Conservation (phyloP, 1,140 invertebrate genomes). For the Drosophila serrata region DNA sequence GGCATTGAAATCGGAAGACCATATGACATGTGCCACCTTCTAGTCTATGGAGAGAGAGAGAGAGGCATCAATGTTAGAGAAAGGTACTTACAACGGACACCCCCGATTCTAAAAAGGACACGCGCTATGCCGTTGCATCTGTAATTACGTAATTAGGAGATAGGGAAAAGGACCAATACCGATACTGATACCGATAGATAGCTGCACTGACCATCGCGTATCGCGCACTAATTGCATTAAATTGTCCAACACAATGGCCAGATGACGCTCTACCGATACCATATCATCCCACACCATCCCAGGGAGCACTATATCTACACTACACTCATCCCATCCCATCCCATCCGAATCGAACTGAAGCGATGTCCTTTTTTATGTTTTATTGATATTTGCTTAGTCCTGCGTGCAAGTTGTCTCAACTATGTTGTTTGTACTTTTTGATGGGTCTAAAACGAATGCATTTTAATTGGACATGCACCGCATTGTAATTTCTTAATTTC, state of each 20-base stretch:
- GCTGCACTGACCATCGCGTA: constrained; percentile 49
- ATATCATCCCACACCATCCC: constrained; percentile 16
- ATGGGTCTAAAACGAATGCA: constrained; percentile 37
- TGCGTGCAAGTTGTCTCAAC: constrained; percentile 60
- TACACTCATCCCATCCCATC: too few species aligned
- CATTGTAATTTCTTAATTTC: constrained; percentile 56
- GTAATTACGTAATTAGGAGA: constrained; percentile 77
- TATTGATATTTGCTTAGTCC: constrained; percentile 64
- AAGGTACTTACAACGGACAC: constrained; percentile 4
- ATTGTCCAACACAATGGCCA: constrained; percentile 67
- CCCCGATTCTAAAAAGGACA: constrained; percentile 37
- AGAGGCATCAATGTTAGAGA: constrained; percentile 1
- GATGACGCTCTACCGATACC: constrained; percentile 52
- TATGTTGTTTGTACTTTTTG: neutral
- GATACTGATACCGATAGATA: constrained; percentile 19
- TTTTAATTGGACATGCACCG: constrained; percentile 54
- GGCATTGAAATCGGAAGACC: constrained; percentile 13
- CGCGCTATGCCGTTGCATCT: constrained; percentile 55
- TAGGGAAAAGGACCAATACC: constrained; percentile 15
- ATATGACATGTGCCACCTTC: constrained; percentile 63
- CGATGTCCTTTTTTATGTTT: constrained; percentile 28
- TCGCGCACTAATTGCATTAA: constrained; percentile 81
- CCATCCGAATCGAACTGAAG: constrained; percentile 1
- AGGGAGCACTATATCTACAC: constrained; percentile 1
- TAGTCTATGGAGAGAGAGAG: neutral